These are phyloP conservation scores for Caenorhabditis japonica DNA, from an alignment of 2,888 invertebrate species.

Conservation along the genomic window DNA sequence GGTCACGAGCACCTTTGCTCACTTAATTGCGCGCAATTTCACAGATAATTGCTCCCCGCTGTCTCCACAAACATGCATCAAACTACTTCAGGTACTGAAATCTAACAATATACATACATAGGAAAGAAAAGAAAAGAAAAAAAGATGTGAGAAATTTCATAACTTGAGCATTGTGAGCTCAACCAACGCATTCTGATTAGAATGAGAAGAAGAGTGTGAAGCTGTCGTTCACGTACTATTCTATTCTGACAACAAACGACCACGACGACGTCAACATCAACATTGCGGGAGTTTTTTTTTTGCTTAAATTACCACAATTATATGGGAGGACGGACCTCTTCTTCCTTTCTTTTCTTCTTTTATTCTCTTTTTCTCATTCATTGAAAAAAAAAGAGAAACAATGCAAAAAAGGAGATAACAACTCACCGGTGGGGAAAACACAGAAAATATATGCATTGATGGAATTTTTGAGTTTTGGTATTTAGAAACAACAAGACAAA, in stretches of 20 bases:
- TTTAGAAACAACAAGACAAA: constrained; percentile 20
- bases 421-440: neutral
- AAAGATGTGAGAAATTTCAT: too few relatives aligned
- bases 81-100: too few relatives aligned
- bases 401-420: constrained; percentile 2
- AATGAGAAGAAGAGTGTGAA: constrained; percentile 19
- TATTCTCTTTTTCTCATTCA: too few relatives aligned
- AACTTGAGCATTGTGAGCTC: too few relatives aligned
- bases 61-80: too few relatives aligned
- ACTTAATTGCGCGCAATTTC: too few relatives aligned
- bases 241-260: constrained; percentile 46
- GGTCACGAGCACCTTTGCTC: too few relatives aligned
- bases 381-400: constrained; percentile 4
- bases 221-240: constrained; percentile 38
- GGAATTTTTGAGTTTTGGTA: constrained; percentile 36
- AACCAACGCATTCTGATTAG: constrained; percentile 35
- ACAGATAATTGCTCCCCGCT: too few relatives aligned
- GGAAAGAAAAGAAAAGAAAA: too few relatives aligned
- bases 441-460: constrained; percentile 11
- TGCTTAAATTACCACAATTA: constrained; percentile 56
- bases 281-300: constrained; percentile 37
- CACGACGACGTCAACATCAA: constrained; percentile 40
- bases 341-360: constrained; percentile 17
- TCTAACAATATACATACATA: too few relatives aligned
- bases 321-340: constrained; percentile 4